Evolutionary conservation across 1,140 invertebrate genomes (phyloP).

Genomic region (Ceratina australensis): DNA sequence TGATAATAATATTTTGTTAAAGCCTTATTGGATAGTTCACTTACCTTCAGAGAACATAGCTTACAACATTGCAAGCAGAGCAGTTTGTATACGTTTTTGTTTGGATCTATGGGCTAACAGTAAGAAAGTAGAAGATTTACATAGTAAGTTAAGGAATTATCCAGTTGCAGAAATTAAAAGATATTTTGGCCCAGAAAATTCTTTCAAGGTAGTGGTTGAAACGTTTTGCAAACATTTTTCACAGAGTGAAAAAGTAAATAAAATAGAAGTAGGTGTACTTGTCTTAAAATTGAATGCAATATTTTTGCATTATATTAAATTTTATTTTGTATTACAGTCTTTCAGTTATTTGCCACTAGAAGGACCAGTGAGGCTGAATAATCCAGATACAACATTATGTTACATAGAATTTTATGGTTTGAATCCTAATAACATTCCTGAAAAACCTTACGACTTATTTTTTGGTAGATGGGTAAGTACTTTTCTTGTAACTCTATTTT

Average conservation of each 20-base stretch:
- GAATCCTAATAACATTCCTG: conserved; percentile 86
- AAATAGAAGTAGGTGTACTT: conserved; percentile 87
- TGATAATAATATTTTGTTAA: conserved; percentile 43
- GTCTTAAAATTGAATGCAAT: conserved; percentile 18
- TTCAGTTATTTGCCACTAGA: conserved; percentile 90
- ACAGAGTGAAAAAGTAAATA: conserved; percentile 88
- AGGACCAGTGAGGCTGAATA: conserved; percentile 89
- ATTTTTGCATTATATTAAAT: background rate
- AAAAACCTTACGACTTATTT: conserved; percentile 87
- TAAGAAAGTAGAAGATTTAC: conserved; percentile 81
- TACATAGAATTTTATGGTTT: conserved; percentile 94
- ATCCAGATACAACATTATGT: conserved; percentile 89
- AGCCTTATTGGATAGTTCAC: conserved; percentile 90
- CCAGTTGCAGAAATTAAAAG: conserved; percentile 79
- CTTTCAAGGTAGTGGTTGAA: conserved; percentile 92
- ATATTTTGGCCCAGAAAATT: conserved; percentile 80
- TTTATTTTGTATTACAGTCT: conserved; percentile 70
- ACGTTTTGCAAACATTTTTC: conserved; percentile 92
- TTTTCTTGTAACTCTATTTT: no score
- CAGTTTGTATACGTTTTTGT: conserved; percentile 87
- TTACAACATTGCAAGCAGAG: conserved; percentile 86
- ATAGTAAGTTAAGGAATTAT: conserved; percentile 82
- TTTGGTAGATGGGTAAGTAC: conserved; percentile 91
- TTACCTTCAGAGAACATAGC: conserved; percentile 83
- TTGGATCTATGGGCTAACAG: conserved; percentile 89